These are phyloP conservation scores for Balanococcus diminutus DNA, from an alignment of 2,888 invertebrate species.

Conservation along the genomic window DNA sequence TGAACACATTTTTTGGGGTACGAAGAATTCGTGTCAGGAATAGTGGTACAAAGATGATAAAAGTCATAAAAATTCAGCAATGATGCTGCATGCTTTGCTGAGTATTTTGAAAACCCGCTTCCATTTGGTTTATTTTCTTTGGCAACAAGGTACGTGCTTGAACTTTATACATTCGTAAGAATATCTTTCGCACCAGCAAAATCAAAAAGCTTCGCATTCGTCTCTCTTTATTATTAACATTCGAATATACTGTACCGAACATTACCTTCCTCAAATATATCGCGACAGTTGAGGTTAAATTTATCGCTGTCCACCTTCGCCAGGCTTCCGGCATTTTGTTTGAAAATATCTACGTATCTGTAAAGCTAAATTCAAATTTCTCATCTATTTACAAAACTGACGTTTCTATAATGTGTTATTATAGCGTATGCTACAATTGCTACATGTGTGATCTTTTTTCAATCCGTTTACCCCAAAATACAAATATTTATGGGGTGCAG, in stretches of 20 bases:
- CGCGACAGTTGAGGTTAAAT: neutral
- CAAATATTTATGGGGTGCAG: neutral
- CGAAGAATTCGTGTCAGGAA: neutral
- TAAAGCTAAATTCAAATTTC: conserved; percentile 35
- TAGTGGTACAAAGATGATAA: neutral
- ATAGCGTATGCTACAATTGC: too few relatives aligned
- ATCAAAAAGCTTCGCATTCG: conserved; percentile 11
- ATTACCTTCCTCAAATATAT: neutral
- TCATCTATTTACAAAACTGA: conserved; percentile 4
- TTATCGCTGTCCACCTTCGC: conserved; percentile 31
- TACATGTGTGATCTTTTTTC: neutral
- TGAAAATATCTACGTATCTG: too few relatives aligned
- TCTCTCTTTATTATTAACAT: neutral
- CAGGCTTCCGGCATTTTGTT: conserved; percentile 24
- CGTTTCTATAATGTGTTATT: neutral
- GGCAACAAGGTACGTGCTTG: conserved; percentile 1
- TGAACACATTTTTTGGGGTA: neutral
- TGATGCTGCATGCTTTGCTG: neutral
- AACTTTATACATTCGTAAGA: neutral
- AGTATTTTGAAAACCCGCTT: conserved; percentile 1
- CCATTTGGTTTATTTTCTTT: conserved; percentile 40
- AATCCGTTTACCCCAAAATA: neutral
- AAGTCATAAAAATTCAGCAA: conserved; percentile 4
- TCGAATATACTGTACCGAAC: neutral
- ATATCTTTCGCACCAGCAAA: neutral